Conservation (phyloP, 2,888 invertebrate species). For the Sussaba pulchella region DNA sequence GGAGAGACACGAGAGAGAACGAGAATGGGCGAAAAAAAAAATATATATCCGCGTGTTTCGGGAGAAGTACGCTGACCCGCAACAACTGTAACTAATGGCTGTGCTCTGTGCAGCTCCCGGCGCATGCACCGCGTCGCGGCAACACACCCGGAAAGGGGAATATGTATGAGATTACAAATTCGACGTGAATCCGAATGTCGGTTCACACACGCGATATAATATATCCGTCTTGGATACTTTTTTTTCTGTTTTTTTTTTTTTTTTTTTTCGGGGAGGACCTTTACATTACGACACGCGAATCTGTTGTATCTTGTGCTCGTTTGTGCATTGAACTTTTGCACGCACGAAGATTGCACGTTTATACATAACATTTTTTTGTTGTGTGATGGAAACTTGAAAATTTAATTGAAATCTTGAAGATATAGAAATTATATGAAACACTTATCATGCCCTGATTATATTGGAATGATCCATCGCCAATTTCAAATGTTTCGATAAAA, state of each 20-base stretch:
- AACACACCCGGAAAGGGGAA: slow-evolving; percentile 54
- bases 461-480: too few species aligned
- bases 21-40: neutral
- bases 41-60: slow-evolving; percentile 57
- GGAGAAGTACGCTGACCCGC: slow-evolving; percentile 63
- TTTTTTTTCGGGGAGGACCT: too few species aligned
- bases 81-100: slow-evolving; percentile 67
- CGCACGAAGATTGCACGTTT: neutral
- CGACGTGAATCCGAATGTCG: slow-evolving; percentile 65
- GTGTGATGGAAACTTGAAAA: neutral
- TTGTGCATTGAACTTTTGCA: slow-evolving; percentile 23
- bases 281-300: slow-evolving; percentile 11
- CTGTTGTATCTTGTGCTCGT: neutral
- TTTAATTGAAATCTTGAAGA: neutral
- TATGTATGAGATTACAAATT: slow-evolving; percentile 68
- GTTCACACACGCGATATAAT: slow-evolving; percentile 65
- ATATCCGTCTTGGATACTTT: slow-evolving; percentile 55
- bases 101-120: slow-evolving; percentile 60
- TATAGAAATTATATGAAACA: too few species aligned
- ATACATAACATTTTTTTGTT: too few species aligned
- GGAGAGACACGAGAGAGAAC: neutral
- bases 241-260: neutral
- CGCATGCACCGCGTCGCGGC: slow-evolving; percentile 43
- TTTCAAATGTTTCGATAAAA: too few species aligned
- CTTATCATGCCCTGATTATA: too few species aligned